Evolutionary conservation across 2,113 vertebrate genomes (phyloP).

Genomic region (Nansenia antarctica): DNA sequence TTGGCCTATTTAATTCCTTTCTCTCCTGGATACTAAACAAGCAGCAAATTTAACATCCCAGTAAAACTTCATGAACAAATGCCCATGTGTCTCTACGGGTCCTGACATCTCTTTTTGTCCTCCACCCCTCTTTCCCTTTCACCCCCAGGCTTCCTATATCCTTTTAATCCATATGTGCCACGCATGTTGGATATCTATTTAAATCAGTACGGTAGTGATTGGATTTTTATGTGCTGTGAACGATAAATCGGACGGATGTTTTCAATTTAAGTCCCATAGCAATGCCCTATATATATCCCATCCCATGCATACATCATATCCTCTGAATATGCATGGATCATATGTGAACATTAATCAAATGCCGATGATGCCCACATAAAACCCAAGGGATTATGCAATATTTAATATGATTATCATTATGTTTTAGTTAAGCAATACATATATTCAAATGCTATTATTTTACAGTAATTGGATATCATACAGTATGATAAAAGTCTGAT

Average conservation of each 20-base stretch:
- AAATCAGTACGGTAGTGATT: background rate
- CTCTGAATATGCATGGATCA: conserved; percentile 29
- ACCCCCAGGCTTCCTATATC: background rate
- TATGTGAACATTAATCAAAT: background rate
- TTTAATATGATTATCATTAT: conserved; percentile 56
- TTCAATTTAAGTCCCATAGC: conserved; percentile 48
- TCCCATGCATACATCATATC: conserved; percentile 24
- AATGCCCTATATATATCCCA: conserved; percentile 39
- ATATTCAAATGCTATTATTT: conserved; percentile 38
- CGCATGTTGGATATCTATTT: conserved; percentile 39
- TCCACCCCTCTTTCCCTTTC: conserved; percentile 10
- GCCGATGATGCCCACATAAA: background rate
- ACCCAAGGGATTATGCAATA: conserved; percentile 32
- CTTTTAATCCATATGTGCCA: no score
- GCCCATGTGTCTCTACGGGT: conserved; percentile 14
- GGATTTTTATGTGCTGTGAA: conserved; percentile 36
- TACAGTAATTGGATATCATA: conserved; percentile 28
- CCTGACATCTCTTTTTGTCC: conserved; percentile 17
- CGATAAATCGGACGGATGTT: conserved; percentile 28
- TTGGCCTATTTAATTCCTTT: conserved; percentile 41
- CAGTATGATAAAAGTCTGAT: no score
- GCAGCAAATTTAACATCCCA: conserved; percentile 51
- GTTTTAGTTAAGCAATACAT: conserved; percentile 38
- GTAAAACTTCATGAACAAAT: conserved; percentile 50
- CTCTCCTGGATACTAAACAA: conserved; percentile 57